Conservation (phyloP, 2,797 vertebrate species). For the Macropus fuliginosus region DNA sequence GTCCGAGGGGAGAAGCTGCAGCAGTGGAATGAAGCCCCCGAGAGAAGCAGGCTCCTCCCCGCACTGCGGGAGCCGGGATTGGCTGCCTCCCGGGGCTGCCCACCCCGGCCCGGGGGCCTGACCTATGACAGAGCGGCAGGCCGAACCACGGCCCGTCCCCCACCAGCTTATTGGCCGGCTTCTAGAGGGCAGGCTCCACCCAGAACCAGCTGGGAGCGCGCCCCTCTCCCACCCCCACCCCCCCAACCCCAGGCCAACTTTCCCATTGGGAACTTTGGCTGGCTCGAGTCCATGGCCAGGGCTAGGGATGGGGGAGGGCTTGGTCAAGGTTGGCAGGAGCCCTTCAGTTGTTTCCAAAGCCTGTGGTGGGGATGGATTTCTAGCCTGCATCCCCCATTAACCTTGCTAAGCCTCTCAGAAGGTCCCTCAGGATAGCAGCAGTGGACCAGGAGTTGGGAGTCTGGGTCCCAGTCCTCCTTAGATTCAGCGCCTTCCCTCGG, state of each 20-base stretch:
- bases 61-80: background rate
- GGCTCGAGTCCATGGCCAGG: background rate
- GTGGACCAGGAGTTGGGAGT: background rate
- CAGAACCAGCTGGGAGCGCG: background rate
- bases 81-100: background rate
- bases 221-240: background rate
- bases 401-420: background rate
- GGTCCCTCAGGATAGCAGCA: background rate
- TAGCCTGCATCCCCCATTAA: background rate
- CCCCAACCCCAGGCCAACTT: background rate
- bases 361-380: background rate
- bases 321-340: background rate
- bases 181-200: background rate
- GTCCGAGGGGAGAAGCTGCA: background rate
- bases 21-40: slow-evolving; percentile 6
- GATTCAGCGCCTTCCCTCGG: background rate
- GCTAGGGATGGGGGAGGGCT: background rate
- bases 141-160: background rate
- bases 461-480: background rate
- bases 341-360: background rate
- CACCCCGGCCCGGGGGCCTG: background rate
- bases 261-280: background rate
- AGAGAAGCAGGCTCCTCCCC: background rate
- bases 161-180: background rate
- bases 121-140: background rate